These are phyloP conservation scores for Oscheius sp. DNA, from an alignment of 2,888 invertebrate genomes.

Conservation along the genomic window DNA sequence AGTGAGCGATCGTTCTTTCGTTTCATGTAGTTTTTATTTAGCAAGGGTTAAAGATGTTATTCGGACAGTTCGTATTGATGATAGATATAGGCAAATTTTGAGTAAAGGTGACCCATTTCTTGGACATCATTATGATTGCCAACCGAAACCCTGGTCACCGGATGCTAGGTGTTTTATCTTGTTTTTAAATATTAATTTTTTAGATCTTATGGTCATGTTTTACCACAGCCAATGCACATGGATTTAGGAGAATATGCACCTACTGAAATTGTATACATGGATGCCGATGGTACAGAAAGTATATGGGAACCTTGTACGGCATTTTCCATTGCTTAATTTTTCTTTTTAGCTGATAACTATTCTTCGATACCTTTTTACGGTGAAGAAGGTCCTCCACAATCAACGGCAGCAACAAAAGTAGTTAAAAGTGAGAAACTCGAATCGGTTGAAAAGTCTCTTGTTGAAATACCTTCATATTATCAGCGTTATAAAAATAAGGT, in stretches of 20 bases:
- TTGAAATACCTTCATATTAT: not conserved
- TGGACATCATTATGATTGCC: slow-evolving; percentile 52
- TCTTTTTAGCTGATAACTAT: too few relatives aligned
- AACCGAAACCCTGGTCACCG: slow-evolving; percentile 27
- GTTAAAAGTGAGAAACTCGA: not conserved
- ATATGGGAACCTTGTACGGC: slow-evolving; percentile 38
- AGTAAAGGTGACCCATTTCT: slow-evolving; percentile 48
- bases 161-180: slow-evolving; percentile 4
- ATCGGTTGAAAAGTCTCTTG: not conserved
- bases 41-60: slow-evolving; percentile 49
- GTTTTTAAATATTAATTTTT: not conserved
- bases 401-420: not conserved
- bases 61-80: slow-evolving; percentile 48
- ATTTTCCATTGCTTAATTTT: too few relatives aligned
- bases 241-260: slow-evolving; percentile 25
- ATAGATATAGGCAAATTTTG: slow-evolving; percentile 34
- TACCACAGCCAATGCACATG: slow-evolving; percentile 33
- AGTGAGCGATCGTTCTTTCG: slow-evolving; percentile 27
- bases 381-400: slow-evolving; percentile 6
- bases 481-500: not conserved
- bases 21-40: slow-evolving; percentile 23
- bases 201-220: slow-evolving; percentile 19
- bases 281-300: slow-evolving; percentile 35
- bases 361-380: slow-evolving; percentile 30
- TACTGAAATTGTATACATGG: slow-evolving; percentile 37